These are phyloP conservation scores for Papilio protenor DNA, from an alignment of 2,888 invertebrate species.

Conservation along the genomic window DNA sequence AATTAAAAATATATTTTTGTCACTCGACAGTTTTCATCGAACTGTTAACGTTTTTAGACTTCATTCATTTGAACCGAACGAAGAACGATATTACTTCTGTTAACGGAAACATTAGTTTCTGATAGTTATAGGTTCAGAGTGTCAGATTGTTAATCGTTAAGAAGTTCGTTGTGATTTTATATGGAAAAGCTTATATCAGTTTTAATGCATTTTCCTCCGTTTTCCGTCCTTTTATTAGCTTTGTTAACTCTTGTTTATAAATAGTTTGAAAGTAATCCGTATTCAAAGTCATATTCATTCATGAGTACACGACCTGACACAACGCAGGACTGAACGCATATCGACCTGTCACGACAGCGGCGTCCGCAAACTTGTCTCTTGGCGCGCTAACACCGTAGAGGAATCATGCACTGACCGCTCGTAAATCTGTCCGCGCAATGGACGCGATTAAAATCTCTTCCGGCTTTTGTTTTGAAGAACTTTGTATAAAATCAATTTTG, in stretches of 20 bases:
- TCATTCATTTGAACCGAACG: neutral
- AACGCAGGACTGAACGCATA: conserved; percentile 10
- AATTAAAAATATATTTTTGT: conserved; percentile 9
- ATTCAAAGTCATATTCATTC: conserved; percentile 25
- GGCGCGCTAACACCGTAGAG: conserved; percentile 28
- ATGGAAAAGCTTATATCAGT: neutral
- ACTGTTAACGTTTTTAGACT: conserved; percentile 7
- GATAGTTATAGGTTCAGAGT: neutral
- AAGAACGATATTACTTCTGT: neutral
- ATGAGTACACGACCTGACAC: conserved; percentile 16
- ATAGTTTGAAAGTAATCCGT: conserved; percentile 12
- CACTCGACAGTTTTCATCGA: neutral
- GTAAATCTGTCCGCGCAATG: conserved; percentile 40
- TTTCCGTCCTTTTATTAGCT: neutral
- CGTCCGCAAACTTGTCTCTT: conserved; percentile 31
- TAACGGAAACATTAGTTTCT: conserved; percentile 21
- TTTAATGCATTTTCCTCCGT: neutral
- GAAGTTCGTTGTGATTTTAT: neutral
- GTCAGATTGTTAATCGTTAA: neutral
- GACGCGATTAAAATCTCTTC: conserved; percentile 38
- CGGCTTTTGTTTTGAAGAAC: conserved; percentile 45
- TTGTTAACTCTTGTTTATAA: conserved; percentile 16
- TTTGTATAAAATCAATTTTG: conserved; percentile 49
- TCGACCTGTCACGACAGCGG: conserved; percentile 21
- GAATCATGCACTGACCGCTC: conserved; percentile 22